A percentile compares a stretch with the other conserved stretches of the same genome.
These are phyloP conservation scores for Guaruba guarouba DNA, from an alignment of 2,113 vertebrate species.

Conservation along the genomic window DNA sequence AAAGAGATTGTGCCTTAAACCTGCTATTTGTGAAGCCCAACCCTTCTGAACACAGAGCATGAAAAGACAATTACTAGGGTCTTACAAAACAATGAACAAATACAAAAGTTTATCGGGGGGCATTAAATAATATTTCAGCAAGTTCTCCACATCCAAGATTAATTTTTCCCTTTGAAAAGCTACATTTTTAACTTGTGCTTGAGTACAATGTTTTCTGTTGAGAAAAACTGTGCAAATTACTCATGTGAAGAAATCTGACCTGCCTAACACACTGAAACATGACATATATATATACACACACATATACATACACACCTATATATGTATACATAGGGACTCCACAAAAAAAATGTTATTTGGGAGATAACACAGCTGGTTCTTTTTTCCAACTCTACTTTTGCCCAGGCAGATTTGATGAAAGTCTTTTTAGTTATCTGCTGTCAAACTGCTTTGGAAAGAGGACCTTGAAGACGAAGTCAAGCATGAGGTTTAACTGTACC, in stretches of 20 bases:
- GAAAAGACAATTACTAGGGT: neutral
- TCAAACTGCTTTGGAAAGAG: neutral
- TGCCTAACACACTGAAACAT: neutral
- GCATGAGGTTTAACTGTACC: neutral
- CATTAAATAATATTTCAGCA: neutral
- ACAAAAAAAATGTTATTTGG: neutral
- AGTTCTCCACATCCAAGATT: neutral
- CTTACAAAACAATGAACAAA: neutral
- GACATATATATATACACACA: rapidly evolving
- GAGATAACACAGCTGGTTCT: neutral
- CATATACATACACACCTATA: neutral
- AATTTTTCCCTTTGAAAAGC: neutral
- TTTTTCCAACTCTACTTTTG: neutral
- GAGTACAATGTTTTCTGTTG: neutral
- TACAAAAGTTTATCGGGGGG: neutral
- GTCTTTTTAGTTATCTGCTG: neutral
- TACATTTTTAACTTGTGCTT: neutral
- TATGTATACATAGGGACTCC: neutral
- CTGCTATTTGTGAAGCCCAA: neutral
- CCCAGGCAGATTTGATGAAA: neutral
- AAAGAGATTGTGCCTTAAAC: neutral
- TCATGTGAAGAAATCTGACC: neutral
- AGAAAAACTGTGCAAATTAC: neutral
- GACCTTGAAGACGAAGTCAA: neutral
- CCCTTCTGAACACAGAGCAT: neutral